Evolutionary conservation across 2,888 invertebrate genomes (phyloP).

Genomic region (Theodoxus fluviatilis): DNA sequence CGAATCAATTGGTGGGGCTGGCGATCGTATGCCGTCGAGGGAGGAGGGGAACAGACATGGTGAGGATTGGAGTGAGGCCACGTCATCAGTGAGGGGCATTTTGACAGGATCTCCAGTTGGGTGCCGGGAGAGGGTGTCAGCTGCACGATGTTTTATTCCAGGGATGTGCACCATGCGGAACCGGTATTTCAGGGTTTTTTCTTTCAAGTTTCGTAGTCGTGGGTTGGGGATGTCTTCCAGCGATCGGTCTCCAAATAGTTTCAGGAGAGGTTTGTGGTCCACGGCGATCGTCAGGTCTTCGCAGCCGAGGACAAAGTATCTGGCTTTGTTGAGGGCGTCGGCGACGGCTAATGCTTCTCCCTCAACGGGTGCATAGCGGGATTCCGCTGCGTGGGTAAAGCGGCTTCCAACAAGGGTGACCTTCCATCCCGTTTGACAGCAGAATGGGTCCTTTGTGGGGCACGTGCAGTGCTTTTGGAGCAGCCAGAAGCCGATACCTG

Average conservation of each 20-base stretch:
- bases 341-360: constrained; percentile 31
- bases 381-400: no score
- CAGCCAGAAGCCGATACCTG: neutral
- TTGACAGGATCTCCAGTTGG: no score
- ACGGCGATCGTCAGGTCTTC: constrained; percentile 31
- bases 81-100: no score
- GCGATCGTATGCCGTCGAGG: neutral
- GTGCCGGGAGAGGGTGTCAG: constrained; percentile 27
- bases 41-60: neutral
- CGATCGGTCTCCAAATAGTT: constrained; percentile 32
- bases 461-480: constrained; percentile 34
- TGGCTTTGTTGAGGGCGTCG: constrained; percentile 29
- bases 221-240: constrained; percentile 33
- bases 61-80: no score
- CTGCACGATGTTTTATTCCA: constrained; percentile 13
- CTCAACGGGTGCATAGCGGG: constrained; percentile 30
- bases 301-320: constrained; percentile 32
- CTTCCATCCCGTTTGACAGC: no score
- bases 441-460: constrained; percentile 22
- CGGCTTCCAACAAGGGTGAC: no score
- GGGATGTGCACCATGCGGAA: constrained; percentile 26
- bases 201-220: constrained; percentile 40
- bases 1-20: neutral
- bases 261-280: constrained; percentile 35
- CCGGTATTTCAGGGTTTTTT: constrained; percentile 37